These are phyloP conservation scores for Strongylocentrotus purpuratus DNA, from an alignment of 35 echinoderm and acorn worm genomes.

Conservation along the genomic window DNA sequence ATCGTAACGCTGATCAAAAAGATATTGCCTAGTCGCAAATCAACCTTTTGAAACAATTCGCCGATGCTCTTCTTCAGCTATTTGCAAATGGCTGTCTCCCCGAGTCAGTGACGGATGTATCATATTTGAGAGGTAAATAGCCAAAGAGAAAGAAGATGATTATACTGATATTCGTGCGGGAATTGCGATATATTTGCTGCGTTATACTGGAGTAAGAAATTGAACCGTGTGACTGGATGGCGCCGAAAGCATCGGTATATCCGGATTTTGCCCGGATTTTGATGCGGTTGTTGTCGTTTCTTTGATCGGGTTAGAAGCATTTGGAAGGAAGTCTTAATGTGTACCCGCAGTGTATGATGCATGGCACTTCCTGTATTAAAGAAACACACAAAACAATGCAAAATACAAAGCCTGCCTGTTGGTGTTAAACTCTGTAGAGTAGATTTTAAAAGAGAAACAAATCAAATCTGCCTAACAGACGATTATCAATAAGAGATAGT, in stretches of 20 bases:
- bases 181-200: background rate
- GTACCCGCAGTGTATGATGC: no score
- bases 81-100: background rate
- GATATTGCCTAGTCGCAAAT: conserved; percentile 10
- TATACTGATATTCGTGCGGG: background rate
- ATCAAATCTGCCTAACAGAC: no score
- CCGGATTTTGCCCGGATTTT: no score
- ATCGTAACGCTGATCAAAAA: background rate
- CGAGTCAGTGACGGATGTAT: background rate
- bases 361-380: no score
- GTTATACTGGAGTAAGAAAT: background rate
- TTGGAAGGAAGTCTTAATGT: no score
- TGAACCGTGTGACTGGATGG: background rate
- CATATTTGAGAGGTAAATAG: conserved; percentile 5
- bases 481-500: no score
- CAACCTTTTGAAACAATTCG: background rate
- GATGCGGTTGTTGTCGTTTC: no score
- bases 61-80: background rate
- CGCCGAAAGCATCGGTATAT: background rate
- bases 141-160: background rate
- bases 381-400: no score
- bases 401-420: no score
- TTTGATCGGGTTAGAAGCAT: no score
- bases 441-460: no score
- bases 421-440: no score